Evolutionary conservation across 2,797 vertebrate species (phyloP).

Genomic region (Paramormyrops hopkinsi): DNA sequence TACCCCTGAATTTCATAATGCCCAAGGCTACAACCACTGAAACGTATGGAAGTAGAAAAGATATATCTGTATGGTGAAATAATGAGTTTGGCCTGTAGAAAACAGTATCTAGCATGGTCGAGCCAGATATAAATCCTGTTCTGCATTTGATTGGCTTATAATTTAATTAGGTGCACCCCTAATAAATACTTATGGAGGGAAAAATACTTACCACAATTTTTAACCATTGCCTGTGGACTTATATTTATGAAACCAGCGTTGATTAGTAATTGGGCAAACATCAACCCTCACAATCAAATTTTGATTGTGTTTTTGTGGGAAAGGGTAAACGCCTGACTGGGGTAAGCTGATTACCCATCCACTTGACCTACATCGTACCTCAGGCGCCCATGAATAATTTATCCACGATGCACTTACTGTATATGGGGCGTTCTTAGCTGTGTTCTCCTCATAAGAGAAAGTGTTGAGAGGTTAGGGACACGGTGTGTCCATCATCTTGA

Average conservation of each 20-base stretch:
- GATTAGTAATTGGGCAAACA: neutral
- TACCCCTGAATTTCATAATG: neutral
- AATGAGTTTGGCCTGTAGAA: neutral
- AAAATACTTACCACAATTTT: neutral
- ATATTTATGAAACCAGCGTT: neutral
- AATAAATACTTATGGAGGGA: neutral
- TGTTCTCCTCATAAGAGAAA: constrained; percentile 25
- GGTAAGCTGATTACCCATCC: constrained; percentile 2
- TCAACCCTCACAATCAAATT: neutral
- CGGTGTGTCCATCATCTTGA: constrained; percentile 2
- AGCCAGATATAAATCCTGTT: neutral
- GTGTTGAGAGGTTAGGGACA: constrained; percentile 34
- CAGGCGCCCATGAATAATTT: constrained; percentile 32
- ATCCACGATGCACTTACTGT: constrained; percentile 23
- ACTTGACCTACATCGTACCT: constrained; percentile 28
- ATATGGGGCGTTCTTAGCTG: constrained; percentile 17
- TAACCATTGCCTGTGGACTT: neutral
- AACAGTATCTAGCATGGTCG: neutral
- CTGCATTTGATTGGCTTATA: neutral
- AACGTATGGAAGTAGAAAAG: neutral
- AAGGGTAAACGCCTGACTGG: neutral
- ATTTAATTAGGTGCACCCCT: neutral
- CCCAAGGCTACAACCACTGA: neutral
- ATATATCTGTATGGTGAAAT: neutral
- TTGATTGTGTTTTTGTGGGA: constrained; percentile 9